Percentiles rank a stretch among this genome's conserved stretches.
These are phyloP conservation scores for Melolontha melolontha DNA, from an alignment of 2,888 invertebrate species.

Conservation along the genomic window DNA sequence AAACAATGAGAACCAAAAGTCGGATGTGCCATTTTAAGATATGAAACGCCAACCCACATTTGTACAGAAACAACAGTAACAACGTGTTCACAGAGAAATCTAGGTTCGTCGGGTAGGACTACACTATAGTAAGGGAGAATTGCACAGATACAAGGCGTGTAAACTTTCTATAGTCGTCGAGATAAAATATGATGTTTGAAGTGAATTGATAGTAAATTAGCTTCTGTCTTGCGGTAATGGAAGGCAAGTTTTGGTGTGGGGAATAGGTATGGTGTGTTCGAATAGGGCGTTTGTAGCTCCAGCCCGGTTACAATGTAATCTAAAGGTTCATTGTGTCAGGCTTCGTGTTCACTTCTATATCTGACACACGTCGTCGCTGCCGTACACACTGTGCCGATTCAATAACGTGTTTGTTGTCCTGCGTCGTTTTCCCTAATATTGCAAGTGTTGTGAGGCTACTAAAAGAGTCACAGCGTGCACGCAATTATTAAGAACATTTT, in stretches of 20 bases:
- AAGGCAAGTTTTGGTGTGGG: slow-evolving; percentile 46
- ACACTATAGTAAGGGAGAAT: slow-evolving; percentile 12
- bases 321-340: slow-evolving; percentile 58
- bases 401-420: slow-evolving; percentile 35
- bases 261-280: slow-evolving; percentile 25
- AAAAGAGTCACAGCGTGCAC: neutral
- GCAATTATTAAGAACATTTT: too few relatives aligned
- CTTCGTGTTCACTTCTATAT: slow-evolving; percentile 52
- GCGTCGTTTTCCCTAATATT: slow-evolving; percentile 30
- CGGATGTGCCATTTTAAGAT: slow-evolving; percentile 38
- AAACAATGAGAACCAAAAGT: slow-evolving; percentile 31
- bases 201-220: slow-evolving; percentile 50
- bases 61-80: slow-evolving; percentile 31
- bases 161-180: slow-evolving; percentile 38
- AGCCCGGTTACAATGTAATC: slow-evolving; percentile 60
- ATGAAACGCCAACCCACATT: slow-evolving; percentile 36
- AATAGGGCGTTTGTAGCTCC: slow-evolving; percentile 43
- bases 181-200: slow-evolving; percentile 47
- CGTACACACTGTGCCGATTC: slow-evolving; percentile 29
- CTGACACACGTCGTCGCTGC: slow-evolving; percentile 49
- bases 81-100: slow-evolving; percentile 24
- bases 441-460: slow-evolving; percentile 9
- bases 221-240: slow-evolving; percentile 48
- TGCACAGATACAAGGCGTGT: slow-evolving; percentile 27
- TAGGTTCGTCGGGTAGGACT: slow-evolving; percentile 22